A percentile compares a stretch with the other conserved stretches of the same genome.
Conservation (phyloP, 2,113 vertebrate genomes). For the Chaetura pelagica region DNA sequence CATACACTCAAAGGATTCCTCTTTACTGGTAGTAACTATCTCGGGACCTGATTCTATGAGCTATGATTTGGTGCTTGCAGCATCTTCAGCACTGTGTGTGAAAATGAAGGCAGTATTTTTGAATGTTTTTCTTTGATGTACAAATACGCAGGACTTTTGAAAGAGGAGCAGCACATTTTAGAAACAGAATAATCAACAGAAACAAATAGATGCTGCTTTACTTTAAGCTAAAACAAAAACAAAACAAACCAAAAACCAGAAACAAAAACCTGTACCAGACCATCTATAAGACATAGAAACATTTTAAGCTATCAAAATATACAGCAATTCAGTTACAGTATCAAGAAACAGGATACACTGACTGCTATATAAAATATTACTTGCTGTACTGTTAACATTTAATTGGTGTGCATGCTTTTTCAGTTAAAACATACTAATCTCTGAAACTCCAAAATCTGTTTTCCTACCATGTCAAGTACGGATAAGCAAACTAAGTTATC, state of each 20-base stretch:
- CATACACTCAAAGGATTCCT: slow-evolving; percentile 98
- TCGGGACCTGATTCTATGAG: slow-evolving; percentile 98
- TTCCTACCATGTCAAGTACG: slow-evolving; percentile 59
- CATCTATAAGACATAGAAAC: slow-evolving; percentile 77
- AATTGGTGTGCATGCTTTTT: slow-evolving; percentile 76
- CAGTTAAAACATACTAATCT: slow-evolving; percentile 69
- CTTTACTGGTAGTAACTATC: slow-evolving; percentile 97
- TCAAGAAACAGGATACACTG: slow-evolving; percentile 74
- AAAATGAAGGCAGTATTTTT: slow-evolving; percentile 99
- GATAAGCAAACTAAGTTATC: slow-evolving; percentile 61
- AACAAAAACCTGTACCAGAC: slow-evolving; percentile 72
- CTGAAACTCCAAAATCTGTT: slow-evolving; percentile 45
- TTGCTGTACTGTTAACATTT: slow-evolving; percentile 78
- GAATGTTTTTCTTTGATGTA: slow-evolving; percentile 81
- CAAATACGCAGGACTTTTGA: slow-evolving; percentile 84
- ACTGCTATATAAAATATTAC: slow-evolving; percentile 74
- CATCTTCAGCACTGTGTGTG: slow-evolving; percentile 99
- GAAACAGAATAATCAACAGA: slow-evolving; percentile 73
- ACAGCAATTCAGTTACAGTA: slow-evolving; percentile 71
- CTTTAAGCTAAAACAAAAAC: slow-evolving; percentile 67
- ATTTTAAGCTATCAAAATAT: slow-evolving; percentile 80
- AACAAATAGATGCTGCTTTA: slow-evolving; percentile 79
- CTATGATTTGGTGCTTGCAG: slow-evolving; percentile 95
- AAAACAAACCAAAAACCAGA: slow-evolving; percentile 15
- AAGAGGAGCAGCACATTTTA: slow-evolving; percentile 84